Percentiles rank a stretch among this genome's conserved stretches.
phyloP scores from a whole-genome alignment of 2,113 vertebrate genomes.

The Sceloporus tristichus region DNA sequence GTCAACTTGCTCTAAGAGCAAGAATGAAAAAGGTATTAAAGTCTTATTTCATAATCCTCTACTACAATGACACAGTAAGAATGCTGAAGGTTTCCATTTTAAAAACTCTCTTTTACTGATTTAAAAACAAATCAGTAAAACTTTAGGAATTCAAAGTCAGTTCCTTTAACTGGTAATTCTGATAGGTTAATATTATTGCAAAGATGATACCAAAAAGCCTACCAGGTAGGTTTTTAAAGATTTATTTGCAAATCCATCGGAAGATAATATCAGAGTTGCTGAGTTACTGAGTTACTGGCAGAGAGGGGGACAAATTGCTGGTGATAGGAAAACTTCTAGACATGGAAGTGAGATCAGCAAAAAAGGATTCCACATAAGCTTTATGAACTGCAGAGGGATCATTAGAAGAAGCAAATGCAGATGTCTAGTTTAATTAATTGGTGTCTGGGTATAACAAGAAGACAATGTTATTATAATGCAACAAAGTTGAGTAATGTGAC shows the following conservation, averaged over 20 bases:
- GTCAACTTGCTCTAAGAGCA: background rate
- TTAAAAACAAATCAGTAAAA: background rate
- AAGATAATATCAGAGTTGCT: background rate
- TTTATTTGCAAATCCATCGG: background rate
- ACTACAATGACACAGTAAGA: background rate
- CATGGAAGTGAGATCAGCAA: background rate
- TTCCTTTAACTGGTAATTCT: constrained; percentile 18
- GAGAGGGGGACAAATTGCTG: background rate
- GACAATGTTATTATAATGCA: background rate
- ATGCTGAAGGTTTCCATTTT: constrained; percentile 7
- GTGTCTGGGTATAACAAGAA: background rate
- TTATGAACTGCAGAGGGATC: background rate
- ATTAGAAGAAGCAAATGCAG: background rate
- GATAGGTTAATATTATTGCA: background rate
- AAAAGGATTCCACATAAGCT: background rate
- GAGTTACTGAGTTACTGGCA: background rate
- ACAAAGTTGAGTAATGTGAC: background rate
- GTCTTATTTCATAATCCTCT: background rate
- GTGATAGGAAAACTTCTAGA: background rate
- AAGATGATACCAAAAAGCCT: constrained; percentile 18
- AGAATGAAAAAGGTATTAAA: background rate
- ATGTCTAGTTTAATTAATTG: background rate
- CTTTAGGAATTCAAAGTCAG: constrained; percentile 28
- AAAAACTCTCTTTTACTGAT: no score
- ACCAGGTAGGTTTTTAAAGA: constrained; percentile 6